Base-by-base conservation (phyloP, 2,888 invertebrate genomes). In the Theodoxus fluviatilis region DNA sequence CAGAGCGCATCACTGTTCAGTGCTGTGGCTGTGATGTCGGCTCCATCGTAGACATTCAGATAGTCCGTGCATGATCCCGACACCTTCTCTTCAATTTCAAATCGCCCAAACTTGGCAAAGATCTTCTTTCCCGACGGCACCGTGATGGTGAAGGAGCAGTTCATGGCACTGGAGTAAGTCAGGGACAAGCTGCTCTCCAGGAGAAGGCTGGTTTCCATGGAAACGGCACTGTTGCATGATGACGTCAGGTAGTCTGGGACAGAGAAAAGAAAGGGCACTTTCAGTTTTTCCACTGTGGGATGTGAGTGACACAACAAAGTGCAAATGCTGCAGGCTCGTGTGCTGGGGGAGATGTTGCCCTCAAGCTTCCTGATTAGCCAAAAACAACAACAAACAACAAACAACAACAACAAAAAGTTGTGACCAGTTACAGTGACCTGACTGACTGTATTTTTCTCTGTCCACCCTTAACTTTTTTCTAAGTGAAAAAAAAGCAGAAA, bases 21-120 rank as follows among this genome's bases (percentile, higher is more conserved):
- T 18, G 43, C 69, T n/a, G 59, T 12, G 9, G 63, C 63, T 18
- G n/a, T 52, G n/a, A 47, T 63, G 55, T 63, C 64, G 25, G 28
- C 43, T 4, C 75, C 72, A 43, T 75, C 73, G 38, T 72, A 68
- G 12, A 73, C n/a, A 35, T 73, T 71, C 52, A 75, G 31, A 67
- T 75, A 75, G 57, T 75, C 75, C 7, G n/a, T 35, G 68, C 75
- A 75, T 6, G 57, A 22, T 9, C 71, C 73, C 15, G 68, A 49
- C 1, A 61, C 18, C 61, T 68, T 59, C 0, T 28, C 67, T 55
- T 75, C 75, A 9, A 75, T 55, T 63, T 75, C 75, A 67, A 75
- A 73, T 31, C 73, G 68, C 43, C 69, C 64, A 35, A 35, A 37
- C 28, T 47, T 43, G n/a, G n/a, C n/a, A n/a, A n/a, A n/a, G n/a